Conservation (phyloP, 2,888 invertebrate species). For the Polyommatus icarus region DNA sequence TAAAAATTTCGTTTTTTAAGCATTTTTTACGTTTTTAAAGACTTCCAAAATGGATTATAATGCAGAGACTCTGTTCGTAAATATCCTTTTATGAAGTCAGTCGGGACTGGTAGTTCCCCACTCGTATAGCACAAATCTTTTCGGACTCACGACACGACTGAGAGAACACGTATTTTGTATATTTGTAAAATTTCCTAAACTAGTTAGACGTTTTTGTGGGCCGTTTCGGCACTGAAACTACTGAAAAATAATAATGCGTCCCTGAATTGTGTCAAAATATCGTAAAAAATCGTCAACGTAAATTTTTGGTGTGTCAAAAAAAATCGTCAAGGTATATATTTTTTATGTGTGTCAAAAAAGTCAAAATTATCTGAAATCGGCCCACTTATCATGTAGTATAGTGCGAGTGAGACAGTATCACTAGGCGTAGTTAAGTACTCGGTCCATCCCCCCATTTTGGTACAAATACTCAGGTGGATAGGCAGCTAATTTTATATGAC, state of each 20-base stretch:
- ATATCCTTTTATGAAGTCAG: neutral
- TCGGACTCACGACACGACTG: constrained; percentile 47
- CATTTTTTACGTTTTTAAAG: too few relatives aligned
- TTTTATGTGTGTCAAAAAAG: neutral
- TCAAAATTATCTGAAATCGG: constrained; percentile 42
- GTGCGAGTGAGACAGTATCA: constrained; percentile 66
- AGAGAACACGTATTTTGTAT: constrained; percentile 63
- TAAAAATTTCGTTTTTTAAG: too few relatives aligned
- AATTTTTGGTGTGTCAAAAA: neutral
- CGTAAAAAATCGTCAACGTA: neutral
- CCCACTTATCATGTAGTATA: constrained; percentile 54
- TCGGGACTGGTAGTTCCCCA: constrained; percentile 31
- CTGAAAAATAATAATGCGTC: neutral
- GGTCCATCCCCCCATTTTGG: constrained; percentile 64
- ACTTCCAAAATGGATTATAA: too few relatives aligned
- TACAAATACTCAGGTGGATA: constrained; percentile 71
- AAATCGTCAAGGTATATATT: neutral
- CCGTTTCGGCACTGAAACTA: constrained; percentile 41
- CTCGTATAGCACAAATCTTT: constrained; percentile 40
- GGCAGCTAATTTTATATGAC: constrained; percentile 51
- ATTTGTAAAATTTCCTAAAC: constrained; percentile 60
- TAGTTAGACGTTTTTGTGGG: constrained; percentile 46
- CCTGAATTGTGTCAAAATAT: neutral
- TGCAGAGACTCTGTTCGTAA: neutral
- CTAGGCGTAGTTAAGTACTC: constrained; percentile 54